Conservation (phyloP, 2,113 vertebrate species). For the Anolis sagrei region DNA sequence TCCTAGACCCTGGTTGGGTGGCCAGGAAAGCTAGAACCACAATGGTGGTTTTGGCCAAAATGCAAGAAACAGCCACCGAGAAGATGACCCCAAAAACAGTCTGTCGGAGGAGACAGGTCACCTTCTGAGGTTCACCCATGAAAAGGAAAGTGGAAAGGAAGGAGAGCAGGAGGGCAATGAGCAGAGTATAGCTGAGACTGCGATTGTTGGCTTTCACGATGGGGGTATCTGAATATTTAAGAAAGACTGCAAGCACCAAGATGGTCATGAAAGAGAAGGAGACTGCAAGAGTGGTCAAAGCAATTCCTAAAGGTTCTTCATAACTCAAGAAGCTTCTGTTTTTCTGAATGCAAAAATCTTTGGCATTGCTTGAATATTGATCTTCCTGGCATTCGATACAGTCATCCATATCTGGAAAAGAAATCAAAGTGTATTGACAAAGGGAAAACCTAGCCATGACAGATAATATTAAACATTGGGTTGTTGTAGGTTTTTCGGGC, state of each 20-base stretch:
- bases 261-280: background rate
- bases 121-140: background rate
- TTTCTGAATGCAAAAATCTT: background rate
- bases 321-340: background rate
- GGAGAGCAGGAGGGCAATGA: background rate
- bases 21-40: too few relatives aligned
- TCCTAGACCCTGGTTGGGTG: too few relatives aligned
- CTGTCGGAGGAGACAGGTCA: too few relatives aligned
- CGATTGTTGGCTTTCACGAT: too few relatives aligned
- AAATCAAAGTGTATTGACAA: too few relatives aligned
- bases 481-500: background rate
- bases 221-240: background rate
- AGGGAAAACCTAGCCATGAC: too few relatives aligned
- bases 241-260: background rate
- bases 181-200: background rate
- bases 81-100: too few relatives aligned
- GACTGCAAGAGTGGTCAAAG: background rate
- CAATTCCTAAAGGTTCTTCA: background rate
- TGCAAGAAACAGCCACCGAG: too few relatives aligned
- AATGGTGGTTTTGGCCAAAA: too few relatives aligned
- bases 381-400: background rate
- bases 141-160: background rate
- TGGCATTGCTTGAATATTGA: background rate
- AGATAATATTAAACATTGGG: background rate
- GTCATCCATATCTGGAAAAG: background rate